Evolutionary conservation across 2,888 invertebrate genomes (phyloP), one percentile per base, ranked within the genome.

Genomic region (Lapara coniferarum): DNA sequence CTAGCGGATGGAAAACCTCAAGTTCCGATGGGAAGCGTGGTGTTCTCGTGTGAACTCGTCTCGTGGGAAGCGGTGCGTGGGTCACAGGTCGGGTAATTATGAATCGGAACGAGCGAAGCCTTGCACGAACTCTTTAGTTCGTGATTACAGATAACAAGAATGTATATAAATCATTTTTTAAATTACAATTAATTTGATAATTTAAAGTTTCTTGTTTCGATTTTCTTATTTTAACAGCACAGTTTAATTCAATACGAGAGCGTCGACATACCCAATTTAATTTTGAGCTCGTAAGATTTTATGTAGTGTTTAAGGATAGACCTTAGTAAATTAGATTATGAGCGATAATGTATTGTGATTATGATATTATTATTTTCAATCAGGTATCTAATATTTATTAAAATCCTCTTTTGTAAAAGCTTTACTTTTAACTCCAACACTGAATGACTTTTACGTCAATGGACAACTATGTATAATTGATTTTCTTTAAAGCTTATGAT

Each of bases 11-110:
- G 70, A 59, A 68, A 70, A 68, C 55, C 59, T 69, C 56, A 66
- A 53, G 82, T 88, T 90, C 90, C 88, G 87, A 88, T 92, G 92
- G 87, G 92, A 93, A 92, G 85, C 85, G 76, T 73, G 75, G 78
- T 77, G 85, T 90, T 92, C 91, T 89, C 92, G 90, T 92, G 93
- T 91, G 93, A 93, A 91, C 73, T 74, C 75, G 78, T 77, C 84
- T 85, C 88, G 90, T 91, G 92, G 89, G 91, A 91, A 87, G 81
- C 77, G 71, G 74, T 71, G 75, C 71, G 75, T 79, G 86, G 93
- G 92, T 93, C 92, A 88, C 84, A 89, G 90, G 90, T 89, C 89
- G 84, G 86, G 86, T 91, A 90, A 93, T 93, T 91, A 89, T 84
- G 82, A 81, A 81, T 71, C 76, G 77, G 76, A 76, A 56, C 73